A percentile compares a stretch with the other conserved stretches of the same genome.
phyloP scores from a whole-genome alignment of 2,797 vertebrate genomes.

The Lacerta agilis region DNA sequence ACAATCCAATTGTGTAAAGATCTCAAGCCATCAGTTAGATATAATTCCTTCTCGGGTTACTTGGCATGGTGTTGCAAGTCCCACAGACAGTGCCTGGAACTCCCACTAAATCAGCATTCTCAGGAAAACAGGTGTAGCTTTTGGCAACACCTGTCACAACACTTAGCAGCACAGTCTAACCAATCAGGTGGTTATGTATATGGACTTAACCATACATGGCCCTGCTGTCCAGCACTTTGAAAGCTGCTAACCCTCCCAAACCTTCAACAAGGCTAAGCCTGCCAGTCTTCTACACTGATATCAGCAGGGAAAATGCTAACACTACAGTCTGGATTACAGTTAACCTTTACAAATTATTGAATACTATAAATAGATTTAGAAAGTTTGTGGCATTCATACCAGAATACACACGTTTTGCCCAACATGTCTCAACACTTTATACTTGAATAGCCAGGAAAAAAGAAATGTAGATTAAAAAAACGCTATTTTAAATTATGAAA shows the following conservation, averaged over 20 bases:
- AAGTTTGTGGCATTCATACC: slow-evolving; percentile 8
- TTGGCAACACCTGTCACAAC: slow-evolving; percentile 57
- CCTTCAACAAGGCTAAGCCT: slow-evolving; percentile 61
- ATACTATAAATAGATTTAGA: slow-evolving; percentile 56
- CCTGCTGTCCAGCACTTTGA: slow-evolving; percentile 58
- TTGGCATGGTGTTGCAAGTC: slow-evolving; percentile 46
- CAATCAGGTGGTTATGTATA: slow-evolving; percentile 65
- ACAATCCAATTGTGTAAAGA: slow-evolving; percentile 64
- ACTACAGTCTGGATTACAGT: slow-evolving; percentile 63
- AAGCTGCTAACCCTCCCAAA: slow-evolving; percentile 65
- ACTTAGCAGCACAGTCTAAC: slow-evolving; percentile 7
- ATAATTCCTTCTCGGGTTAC: slow-evolving; percentile 72
- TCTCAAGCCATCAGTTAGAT: slow-evolving; percentile 62
- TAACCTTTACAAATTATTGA: slow-evolving; percentile 60
- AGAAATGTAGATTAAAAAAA: not conserved
- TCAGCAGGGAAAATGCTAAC: slow-evolving; percentile 75
- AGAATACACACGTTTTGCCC: slow-evolving; percentile 19
- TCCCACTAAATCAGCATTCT: slow-evolving; percentile 60
- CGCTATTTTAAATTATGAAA: no score
- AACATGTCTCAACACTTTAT: not conserved
- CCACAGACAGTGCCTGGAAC: slow-evolving; percentile 59
- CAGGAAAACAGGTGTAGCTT: slow-evolving; percentile 68
- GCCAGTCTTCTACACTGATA: slow-evolving; percentile 70
- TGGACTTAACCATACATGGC: slow-evolving; percentile 74
- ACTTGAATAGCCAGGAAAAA: not conserved